Conservation (phyloP, 2,113 vertebrate genomes). For the Pseudopodoces humilis region DNA sequence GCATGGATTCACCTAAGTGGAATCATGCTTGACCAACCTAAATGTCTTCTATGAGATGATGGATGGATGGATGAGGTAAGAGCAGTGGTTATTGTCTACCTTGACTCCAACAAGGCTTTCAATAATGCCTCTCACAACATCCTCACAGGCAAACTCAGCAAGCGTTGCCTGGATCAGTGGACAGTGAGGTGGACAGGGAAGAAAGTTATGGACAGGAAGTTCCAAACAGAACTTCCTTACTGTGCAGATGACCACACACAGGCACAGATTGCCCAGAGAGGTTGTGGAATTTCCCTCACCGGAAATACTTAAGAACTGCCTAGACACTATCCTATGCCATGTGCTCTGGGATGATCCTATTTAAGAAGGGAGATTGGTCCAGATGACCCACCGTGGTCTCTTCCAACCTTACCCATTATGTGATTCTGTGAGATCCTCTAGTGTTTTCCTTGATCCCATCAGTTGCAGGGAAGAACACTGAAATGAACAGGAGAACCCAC, state of each 20-base stretch:
- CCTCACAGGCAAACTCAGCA: not conserved
- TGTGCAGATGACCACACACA: not conserved
- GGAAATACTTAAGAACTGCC: not conserved
- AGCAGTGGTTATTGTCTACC: not conserved
- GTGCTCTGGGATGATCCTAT: not conserved
- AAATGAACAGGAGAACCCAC: not conserved
- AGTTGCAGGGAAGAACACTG: not conserved
- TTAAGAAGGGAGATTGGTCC: not conserved
- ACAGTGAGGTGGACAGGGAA: not conserved
- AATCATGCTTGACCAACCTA: not conserved
- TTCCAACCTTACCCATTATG: not conserved
- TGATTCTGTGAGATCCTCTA: not conserved
- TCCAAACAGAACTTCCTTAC: not conserved
- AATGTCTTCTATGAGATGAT: not conserved
- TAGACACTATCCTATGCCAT: no score
- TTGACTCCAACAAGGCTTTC: not conserved
- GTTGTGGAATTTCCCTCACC: not conserved
- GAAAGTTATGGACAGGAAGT: not conserved
- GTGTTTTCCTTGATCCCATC: not conserved
- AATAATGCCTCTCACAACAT: not conserved
- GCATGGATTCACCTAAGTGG: not conserved
- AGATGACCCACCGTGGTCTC: not conserved
- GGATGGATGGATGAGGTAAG: not conserved
- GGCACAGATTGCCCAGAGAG: not conserved
- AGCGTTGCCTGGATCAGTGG: not conserved